Conservation (phyloP, 2,797 vertebrate genomes). For the Poecilia picta region DNA sequence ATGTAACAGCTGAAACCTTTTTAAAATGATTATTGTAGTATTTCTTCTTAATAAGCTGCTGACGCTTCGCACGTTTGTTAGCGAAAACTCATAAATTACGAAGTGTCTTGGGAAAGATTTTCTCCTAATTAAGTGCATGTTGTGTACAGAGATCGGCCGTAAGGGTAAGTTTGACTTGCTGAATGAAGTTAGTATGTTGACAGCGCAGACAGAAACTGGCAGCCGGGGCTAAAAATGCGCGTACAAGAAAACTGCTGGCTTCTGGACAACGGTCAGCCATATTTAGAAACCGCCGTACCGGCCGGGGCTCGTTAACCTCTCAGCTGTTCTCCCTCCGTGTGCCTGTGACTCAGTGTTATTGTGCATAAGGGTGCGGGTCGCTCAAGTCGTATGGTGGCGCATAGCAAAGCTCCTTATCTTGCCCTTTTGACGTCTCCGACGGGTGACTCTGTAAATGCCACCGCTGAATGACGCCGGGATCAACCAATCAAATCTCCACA, state of each 20-base stretch:
- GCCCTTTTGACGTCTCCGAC: conserved; percentile 57
- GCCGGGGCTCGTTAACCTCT: conserved; percentile 18
- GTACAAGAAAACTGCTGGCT: conserved; percentile 55
- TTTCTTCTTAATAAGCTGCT: background rate
- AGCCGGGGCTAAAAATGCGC: conserved; percentile 38
- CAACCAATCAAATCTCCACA: conserved; percentile 67
- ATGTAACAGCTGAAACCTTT: background rate
- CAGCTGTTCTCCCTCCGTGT: background rate
- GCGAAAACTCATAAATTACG: background rate
- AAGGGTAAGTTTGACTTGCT: background rate
- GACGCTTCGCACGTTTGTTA: background rate
- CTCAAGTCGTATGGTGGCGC: background rate
- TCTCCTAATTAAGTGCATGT: background rate
- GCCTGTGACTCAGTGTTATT: background rate
- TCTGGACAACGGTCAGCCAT: conserved; percentile 62
- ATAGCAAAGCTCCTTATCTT: conserved; percentile 52
- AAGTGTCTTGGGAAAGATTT: background rate
- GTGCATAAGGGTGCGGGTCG: background rate
- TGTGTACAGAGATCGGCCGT: background rate
- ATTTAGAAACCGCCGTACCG: conserved; percentile 42
- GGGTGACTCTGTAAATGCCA: conserved; percentile 44
- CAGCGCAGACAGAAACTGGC: conserved; percentile 33
- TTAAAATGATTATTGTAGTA: background rate
- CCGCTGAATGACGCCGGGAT: conserved; percentile 61
- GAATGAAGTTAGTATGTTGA: conserved; percentile 34